These are phyloP conservation scores for Macquaria australasica DNA, from an alignment of 2,113 vertebrate genomes.

Conservation along the genomic window DNA sequence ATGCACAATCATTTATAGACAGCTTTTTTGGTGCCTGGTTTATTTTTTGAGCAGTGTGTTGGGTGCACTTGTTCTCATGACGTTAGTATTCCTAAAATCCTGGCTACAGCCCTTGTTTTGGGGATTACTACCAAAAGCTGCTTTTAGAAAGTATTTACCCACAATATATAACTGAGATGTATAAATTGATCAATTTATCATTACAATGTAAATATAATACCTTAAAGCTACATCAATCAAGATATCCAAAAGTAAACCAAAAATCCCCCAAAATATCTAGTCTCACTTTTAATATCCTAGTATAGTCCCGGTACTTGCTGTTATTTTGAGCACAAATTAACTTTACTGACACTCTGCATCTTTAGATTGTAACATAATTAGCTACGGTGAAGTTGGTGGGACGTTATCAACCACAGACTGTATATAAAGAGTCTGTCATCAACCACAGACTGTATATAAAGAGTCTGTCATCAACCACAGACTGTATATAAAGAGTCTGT, in stretches of 20 bases:
- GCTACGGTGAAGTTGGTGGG: no score
- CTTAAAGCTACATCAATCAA: neutral
- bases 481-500: no score
- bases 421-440: no score
- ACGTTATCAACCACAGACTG: no score
- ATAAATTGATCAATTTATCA: neutral
- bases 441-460: no score
- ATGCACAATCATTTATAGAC: neutral
- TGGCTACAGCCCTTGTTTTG: neutral
- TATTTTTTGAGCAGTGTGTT: no score
- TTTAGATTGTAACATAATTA: neutral
- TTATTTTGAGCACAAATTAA: neutral
- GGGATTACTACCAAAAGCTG: neutral
- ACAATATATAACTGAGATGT: neutral
- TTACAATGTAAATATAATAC: neutral
- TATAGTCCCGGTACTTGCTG: no score
- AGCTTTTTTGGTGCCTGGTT: no score
- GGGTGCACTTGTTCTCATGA: neutral
- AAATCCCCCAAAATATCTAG: neutral
- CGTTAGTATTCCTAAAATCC: neutral
- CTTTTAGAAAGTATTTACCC: neutral
- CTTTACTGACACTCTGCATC: neutral
- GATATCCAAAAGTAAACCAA: neutral
- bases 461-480: no score
- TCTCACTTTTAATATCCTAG: neutral